These are phyloP conservation scores for Pristiophorus japonicus DNA, from an alignment of 2,113 vertebrate species.

Conservation along the genomic window DNA sequence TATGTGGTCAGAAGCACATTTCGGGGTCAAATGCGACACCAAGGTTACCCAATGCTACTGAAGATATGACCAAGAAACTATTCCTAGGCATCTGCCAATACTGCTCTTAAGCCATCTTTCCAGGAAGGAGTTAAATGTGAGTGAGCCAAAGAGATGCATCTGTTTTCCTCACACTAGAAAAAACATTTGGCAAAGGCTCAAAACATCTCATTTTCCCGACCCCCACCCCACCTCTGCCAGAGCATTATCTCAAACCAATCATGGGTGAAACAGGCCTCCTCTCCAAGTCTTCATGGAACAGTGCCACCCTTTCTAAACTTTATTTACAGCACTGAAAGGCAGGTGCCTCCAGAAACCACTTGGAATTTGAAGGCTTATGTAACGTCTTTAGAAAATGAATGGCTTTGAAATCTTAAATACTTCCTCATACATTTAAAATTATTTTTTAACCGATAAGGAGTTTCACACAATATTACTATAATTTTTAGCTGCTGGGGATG, in stretches of 20 bases:
- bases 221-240: no score
- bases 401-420: neutral
- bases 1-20: no score
- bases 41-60: neutral
- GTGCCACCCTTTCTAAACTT: neutral
- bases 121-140: neutral
- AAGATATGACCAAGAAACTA: neutral
- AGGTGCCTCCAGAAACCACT: neutral
- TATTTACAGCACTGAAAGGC: neutral
- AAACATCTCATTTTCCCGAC: neutral
- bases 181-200: neutral
- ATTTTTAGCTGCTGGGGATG: neutral
- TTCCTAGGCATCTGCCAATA: neutral
- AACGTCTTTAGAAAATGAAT: neutral
- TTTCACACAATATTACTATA: neutral
- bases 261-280: neutral
- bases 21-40: no score
- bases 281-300: neutral
- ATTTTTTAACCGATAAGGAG: neutral
- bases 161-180: neutral
- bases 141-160: neutral
- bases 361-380: neutral
- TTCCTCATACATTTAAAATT: neutral
- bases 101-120: neutral
- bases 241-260: neutral